phyloP scores from a whole-genome alignment of 2,113 vertebrate species.

The Mesitornis unicolor region DNA sequence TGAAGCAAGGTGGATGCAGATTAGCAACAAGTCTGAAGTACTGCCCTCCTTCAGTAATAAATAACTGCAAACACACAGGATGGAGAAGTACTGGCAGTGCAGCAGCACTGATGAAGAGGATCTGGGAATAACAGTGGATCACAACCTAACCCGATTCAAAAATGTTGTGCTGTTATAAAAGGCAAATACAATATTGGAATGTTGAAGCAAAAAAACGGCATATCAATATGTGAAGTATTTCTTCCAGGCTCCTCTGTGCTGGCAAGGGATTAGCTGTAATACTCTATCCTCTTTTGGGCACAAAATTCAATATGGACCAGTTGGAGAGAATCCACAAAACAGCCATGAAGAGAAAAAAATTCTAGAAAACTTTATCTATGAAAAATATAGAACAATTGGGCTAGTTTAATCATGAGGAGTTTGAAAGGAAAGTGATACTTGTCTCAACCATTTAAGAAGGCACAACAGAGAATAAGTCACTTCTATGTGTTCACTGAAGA shows the following conservation, averaged over 20 bases:
- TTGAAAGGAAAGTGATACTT: not conserved
- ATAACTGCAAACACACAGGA: not conserved
- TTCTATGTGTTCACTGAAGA: not conserved
- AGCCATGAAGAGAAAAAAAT: not conserved
- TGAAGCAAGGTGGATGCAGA: not conserved
- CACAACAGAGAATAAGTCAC: not conserved
- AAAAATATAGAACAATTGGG: not conserved
- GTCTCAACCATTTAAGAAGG: not conserved
- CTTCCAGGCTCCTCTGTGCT: not conserved
- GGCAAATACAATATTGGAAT: not conserved
- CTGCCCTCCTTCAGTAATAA: not conserved
- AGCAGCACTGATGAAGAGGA: not conserved
- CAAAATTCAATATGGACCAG: not conserved
- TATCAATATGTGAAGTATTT: not conserved
- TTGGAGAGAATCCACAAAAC: not conserved
- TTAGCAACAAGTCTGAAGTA: not conserved
- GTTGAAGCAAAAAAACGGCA: not conserved
- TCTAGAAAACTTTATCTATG: not conserved
- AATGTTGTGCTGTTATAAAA: not conserved
- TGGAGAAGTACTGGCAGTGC: not conserved
- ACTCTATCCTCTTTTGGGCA: not conserved
- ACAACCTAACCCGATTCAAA: not conserved
- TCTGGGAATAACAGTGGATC: not conserved
- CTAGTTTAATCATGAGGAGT: not conserved
- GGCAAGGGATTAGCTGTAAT: not conserved